Evolutionary conservation across 2,113 vertebrate species (phyloP).

Genomic region (Mionectes macconnelli): DNA sequence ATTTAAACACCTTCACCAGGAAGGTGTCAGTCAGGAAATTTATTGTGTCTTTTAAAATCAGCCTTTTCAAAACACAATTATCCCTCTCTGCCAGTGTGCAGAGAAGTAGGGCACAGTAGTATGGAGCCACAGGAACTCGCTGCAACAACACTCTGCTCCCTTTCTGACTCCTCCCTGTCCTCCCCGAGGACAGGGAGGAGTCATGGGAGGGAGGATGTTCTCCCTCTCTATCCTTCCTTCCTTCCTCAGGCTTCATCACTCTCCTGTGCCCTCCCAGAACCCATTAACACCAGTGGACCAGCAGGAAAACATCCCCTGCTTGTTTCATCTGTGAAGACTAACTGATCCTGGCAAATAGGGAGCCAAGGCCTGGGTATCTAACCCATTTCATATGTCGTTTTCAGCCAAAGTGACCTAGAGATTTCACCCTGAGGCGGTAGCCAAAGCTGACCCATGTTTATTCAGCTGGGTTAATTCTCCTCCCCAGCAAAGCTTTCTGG

Average conservation of each 20-base stretch:
- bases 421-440: slow-evolving; percentile 21
- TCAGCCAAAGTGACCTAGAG: slow-evolving; percentile 14
- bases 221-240: background rate
- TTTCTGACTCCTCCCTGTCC: background rate
- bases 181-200: background rate
- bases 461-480: slow-evolving; percentile 4
- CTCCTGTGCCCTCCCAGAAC: background rate
- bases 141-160: background rate
- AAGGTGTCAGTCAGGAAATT: background rate
- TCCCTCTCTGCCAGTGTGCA: background rate
- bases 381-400: background rate
- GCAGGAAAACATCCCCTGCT: background rate
- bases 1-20: background rate
- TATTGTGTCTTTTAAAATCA: background rate
- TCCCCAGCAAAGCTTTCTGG: background rate
- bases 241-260: background rate
- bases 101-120: background rate
- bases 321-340: background rate
- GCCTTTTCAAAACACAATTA: background rate
- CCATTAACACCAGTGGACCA: background rate
- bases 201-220: no score
- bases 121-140: background rate
- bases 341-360: background rate
- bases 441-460: background rate
- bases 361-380: background rate